These are phyloP conservation scores for Mandrillus leucophaeus DNA, from an alignment of 2,113 vertebrate genomes.

Conservation along the genomic window DNA sequence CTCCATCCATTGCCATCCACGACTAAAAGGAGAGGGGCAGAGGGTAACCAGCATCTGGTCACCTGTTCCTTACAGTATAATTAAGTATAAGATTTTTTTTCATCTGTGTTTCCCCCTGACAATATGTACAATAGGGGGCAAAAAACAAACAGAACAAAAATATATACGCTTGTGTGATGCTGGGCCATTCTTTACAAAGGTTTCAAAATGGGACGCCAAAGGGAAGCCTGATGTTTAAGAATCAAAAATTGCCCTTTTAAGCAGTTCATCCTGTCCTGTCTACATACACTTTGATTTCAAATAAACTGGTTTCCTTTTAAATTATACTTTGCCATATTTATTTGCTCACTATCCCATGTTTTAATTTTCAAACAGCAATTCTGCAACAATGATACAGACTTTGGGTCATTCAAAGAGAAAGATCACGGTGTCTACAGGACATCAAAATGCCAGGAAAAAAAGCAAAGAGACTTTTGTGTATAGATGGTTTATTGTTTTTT, in stretches of 20 bases:
- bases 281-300: not conserved
- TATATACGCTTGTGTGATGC: not conserved
- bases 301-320: conserved; percentile 37
- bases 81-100: not conserved
- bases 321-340: not conserved
- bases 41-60: not conserved
- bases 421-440: not conserved
- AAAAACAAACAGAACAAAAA: not conserved
- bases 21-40: not conserved
- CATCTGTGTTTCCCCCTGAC: not conserved
- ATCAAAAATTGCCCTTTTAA: not conserved
- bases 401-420: conserved; percentile 50
- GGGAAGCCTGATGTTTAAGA: not conserved
- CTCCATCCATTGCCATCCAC: not conserved
- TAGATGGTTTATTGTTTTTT: not conserved
- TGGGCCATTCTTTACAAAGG: not conserved
- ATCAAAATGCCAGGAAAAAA: not conserved
- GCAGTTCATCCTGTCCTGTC: not conserved
- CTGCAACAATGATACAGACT: conserved; percentile 32
- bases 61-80: not conserved
- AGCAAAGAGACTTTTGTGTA: not conserved
- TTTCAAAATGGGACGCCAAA: not conserved
- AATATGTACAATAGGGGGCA: not conserved
- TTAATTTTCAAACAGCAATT: conserved; percentile 21
- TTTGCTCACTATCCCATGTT: conserved; percentile 43